phyloP scores from a whole-genome alignment of 2,797 vertebrate species.

The Serranus cabrilla region DNA sequence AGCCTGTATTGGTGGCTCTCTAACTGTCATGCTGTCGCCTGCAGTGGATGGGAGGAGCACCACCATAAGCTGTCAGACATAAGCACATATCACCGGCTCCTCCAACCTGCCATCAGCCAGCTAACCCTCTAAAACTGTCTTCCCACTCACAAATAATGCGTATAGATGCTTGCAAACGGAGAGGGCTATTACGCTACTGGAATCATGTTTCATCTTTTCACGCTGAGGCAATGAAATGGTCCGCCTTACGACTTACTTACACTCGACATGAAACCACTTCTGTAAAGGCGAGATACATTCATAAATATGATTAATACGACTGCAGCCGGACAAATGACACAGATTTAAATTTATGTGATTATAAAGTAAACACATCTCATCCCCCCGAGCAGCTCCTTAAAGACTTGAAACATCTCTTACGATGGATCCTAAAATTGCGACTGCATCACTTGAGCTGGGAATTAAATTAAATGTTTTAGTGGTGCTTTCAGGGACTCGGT shows the following conservation, averaged over 20 bases:
- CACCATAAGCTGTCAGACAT: constrained; percentile 69
- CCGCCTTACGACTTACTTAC: constrained; percentile 64
- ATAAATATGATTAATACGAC: constrained; percentile 73
- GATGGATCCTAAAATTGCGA: constrained; percentile 27
- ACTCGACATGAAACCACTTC: constrained; percentile 57
- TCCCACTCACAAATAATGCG: constrained; percentile 76
- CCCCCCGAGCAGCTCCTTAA: constrained; percentile 31
- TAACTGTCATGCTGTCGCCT: constrained; percentile 38
- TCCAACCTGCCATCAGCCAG: constrained; percentile 68
- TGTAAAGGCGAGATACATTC: constrained; percentile 38
- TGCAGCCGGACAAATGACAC: constrained; percentile 43
- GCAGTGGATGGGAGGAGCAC: constrained; percentile 58
- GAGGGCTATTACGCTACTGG: constrained; percentile 64
- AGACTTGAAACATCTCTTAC: constrained; percentile 29
- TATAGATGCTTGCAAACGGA: constrained; percentile 68
- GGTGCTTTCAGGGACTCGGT: constrained; percentile 20
- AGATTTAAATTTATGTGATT: constrained; percentile 51
- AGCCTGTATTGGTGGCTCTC: constrained; percentile 35
- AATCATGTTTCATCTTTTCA: constrained; percentile 77
- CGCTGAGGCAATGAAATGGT: constrained; percentile 59
- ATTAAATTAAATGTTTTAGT: constrained; percentile 46
- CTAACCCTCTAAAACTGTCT: constrained; percentile 80
- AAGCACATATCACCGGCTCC: constrained; percentile 73
- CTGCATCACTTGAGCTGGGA: constrained; percentile 32
- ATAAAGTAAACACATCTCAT: constrained; percentile 61